Base-by-base conservation (phyloP, 2,797 vertebrate genomes). In the Pangasius larnaudii region DNA sequence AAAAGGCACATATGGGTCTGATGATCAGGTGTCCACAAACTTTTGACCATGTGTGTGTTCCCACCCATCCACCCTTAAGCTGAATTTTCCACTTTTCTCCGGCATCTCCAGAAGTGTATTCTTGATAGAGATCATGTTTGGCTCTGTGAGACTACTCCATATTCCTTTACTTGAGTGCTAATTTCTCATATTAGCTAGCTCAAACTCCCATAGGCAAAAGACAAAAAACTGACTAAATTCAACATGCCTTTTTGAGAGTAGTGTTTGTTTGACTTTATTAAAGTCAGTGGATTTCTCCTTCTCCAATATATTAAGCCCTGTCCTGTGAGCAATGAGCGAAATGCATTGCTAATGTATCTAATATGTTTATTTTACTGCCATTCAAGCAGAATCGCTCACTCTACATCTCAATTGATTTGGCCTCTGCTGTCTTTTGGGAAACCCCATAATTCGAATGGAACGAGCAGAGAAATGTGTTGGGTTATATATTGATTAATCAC, bases 311-410 rank as follows among this genome's bases (percentile, higher is more conserved):
- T 85, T 77, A 84, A 87, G 49, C 80, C 86, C 65, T 84, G 65
- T 85, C 87, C 65, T 88, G 46, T 77, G 84, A 87, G 85, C 71
- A 51, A 81, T 39, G 77, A 80, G 51, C 33, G 87, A 89, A 90
- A 88, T 86, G 74, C 77, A 89, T 65, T 75, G 74, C 83, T 89
- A 89, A 92, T 86, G 78, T 88, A 91, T 89, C 85, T 83, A 81
- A 89, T 72, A 88, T 88, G 85, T 88, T 91, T 88, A 85, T 91
- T 89, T 86, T 89, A 90, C 74, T 90, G 88, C 87, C 71, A 82
- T 87, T 87, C 83, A 88, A 88, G 90, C 84, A 86, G 61, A 89
- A 92, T 86, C 58, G 80, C 33, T 46, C 30, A 36, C 80, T 88
- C 49, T 65, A 69, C 89, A 88, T 90, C 87, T 89, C 83, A 58